Base-by-base conservation (phyloP, 2,113 vertebrate species). In the Oreochromis niloticus region DNA sequence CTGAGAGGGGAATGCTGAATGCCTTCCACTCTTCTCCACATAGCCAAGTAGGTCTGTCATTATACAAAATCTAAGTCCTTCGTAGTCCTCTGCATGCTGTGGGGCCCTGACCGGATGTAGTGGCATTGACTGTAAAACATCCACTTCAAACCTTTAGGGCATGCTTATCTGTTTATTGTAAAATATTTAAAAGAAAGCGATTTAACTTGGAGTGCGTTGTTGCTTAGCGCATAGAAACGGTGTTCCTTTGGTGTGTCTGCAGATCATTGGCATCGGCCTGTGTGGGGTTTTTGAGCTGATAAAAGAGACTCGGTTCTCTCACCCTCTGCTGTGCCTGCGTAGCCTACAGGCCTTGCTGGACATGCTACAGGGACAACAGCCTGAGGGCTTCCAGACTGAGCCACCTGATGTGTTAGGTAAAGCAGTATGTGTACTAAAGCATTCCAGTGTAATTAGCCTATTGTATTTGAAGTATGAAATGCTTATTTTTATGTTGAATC, bases 241-340 rank as follows among this genome's bases (percentile, higher is more conserved):
- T 30, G 2, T 81, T 82, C 7, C 84, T 22, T 87, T 32, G 83
- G 3, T 87, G 34, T 87, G 39, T 87, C 32, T 81, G 71, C 91
- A 99, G 99, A 99, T 99, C 87, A 99, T 99, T 94, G 98, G 98
- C 90, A 98, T 99, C 89, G 99, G 99, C 86, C 96, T 99, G 82
- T 99, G 99, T 94, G 99, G 99, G 94, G 99, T 99, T 61, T 99
- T 99, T 91, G 99, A 99, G 89, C 94, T 99, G 92, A 99, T 99
- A 85, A 99, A 99, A 93, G 99, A 99, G 96, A 99, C 98, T 0
- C 97, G 99, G 43, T 99, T 99, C 96, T 99, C 98, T 79, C 99
- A 99, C 93, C 98, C 98, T 39, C 97, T 98, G 19, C 96, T 99
- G 86, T 99, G 99, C 94, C 96, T 99, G 94, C 97, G 99, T 82